phyloP scores from a whole-genome alignment of 2,113 vertebrate genomes.

The Neotoma lepida region DNA sequence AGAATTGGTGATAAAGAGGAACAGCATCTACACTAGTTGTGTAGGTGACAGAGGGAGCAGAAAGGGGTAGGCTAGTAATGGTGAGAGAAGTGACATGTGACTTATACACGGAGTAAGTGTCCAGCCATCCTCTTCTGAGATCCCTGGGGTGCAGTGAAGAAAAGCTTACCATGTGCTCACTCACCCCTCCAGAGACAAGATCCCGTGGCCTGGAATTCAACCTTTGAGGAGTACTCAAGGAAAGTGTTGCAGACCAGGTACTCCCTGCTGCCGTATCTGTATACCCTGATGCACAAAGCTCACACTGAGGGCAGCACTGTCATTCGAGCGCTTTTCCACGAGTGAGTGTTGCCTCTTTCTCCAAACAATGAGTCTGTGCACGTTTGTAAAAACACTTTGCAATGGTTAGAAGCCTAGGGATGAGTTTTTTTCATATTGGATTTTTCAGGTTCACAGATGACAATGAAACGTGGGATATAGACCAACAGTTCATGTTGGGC shows the following conservation, averaged over 20 bases:
- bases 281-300: slow-evolving; percentile 91
- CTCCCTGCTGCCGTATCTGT: slow-evolving; percentile 90
- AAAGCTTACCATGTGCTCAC: neutral
- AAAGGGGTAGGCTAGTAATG: neutral
- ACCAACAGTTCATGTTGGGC: slow-evolving; percentile 94
- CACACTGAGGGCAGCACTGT: slow-evolving; percentile 89
- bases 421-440: neutral
- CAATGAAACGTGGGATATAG: slow-evolving; percentile 88
- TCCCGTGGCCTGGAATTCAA: slow-evolving; percentile 88
- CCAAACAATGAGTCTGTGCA: too few species aligned
- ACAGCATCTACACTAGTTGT: neutral
- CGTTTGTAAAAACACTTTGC: neutral
- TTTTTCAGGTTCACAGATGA: slow-evolving; percentile 90
- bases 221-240: slow-evolving; percentile 81
- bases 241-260: slow-evolving; percentile 87
- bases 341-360: slow-evolving; percentile 85
- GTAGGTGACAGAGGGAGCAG: accelerated
- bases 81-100: neutral
- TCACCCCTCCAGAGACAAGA: slow-evolving; percentile 88
- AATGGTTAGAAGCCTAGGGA: accelerated
- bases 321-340: slow-evolving; percentile 89
- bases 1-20: neutral
- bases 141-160: neutral
- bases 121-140: neutral
- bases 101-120: accelerated